Percentiles rank a stretch among this genome's conserved stretches.
Conservation (phyloP, 2,113 vertebrate species). For the Proteles cristata region DNA sequence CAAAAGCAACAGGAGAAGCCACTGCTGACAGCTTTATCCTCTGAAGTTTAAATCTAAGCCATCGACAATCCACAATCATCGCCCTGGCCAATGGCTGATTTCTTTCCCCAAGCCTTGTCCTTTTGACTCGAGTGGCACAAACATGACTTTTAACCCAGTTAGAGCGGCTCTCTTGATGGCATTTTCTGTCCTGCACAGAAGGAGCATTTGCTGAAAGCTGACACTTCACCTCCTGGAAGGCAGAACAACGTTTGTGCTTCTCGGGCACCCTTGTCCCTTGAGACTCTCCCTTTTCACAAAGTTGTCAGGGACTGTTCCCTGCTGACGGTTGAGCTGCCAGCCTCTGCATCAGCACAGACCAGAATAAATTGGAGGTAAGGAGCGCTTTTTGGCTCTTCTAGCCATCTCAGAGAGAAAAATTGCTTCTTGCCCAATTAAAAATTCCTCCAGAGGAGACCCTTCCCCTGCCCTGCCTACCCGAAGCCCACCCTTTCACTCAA, state of each 20-base stretch:
- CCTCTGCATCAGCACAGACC: conserved; percentile 31
- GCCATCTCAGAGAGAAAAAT: not conserved
- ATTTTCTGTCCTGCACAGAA: not conserved
- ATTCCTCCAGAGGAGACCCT: not conserved
- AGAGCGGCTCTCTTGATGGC: not conserved
- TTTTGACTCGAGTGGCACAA: conserved; percentile 42
- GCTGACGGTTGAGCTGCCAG: not conserved
- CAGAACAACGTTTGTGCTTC: not conserved
- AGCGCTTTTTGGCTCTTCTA: not conserved
- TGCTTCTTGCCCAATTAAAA: conserved; percentile 25
- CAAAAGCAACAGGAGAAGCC: not conserved
- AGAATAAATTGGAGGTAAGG: conserved; percentile 54
- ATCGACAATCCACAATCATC: not conserved
- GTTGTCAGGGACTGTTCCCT: conserved; percentile 44
- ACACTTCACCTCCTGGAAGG: conserved; percentile 48
- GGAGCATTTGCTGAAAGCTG: conserved; percentile 2
- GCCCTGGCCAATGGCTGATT: not conserved
- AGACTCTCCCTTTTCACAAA: conserved; percentile 41
- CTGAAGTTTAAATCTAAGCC: conserved; percentile 59
- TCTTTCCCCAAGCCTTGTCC: conserved; percentile 22
- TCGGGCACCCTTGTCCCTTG: not conserved
- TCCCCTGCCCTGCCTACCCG: not conserved
- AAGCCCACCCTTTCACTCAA: not conserved
- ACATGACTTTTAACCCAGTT: conserved; percentile 43
- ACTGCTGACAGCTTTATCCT: conserved; percentile 14